phyloP scores from a whole-genome alignment of 2,888 invertebrate species.

The Polia nebulosa region DNA sequence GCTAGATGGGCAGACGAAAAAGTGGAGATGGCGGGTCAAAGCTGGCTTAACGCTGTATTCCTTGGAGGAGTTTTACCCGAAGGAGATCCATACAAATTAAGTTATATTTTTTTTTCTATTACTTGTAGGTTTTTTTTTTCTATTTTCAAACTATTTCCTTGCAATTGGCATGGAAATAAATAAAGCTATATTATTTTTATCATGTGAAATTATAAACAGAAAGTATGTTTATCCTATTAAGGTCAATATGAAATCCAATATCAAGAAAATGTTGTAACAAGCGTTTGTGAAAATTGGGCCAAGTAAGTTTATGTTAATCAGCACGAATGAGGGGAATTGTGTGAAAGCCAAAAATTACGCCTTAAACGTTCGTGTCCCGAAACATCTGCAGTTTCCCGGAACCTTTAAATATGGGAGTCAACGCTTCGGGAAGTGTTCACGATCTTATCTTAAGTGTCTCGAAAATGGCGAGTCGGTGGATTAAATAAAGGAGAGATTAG shows the following conservation, averaged over 20 bases:
- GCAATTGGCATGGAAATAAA: too few relatives aligned
- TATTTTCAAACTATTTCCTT: too few relatives aligned
- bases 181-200: too few relatives aligned
- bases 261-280: not conserved
- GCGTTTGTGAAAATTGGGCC: conserved; percentile 5
- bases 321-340: conserved; percentile 4
- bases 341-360: conserved; percentile 23
- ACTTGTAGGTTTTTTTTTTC: too few relatives aligned
- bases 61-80: too few relatives aligned
- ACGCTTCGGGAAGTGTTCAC: conserved; percentile 39
- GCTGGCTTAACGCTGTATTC: too few relatives aligned
- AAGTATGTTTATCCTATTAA: not conserved
- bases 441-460: conserved; percentile 62
- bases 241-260: conserved; percentile 7
- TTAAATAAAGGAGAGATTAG: conserved; percentile 61
- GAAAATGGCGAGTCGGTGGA: conserved; percentile 53
- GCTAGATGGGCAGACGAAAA: too few relatives aligned
- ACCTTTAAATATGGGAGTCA: conserved; percentile 54
- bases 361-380: conserved; percentile 14
- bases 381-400: conserved; percentile 38
- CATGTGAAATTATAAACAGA: not conserved
- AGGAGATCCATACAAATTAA: too few relatives aligned
- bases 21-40: too few relatives aligned
- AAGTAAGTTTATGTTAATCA: conserved; percentile 19
- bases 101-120: too few relatives aligned